Base-by-base conservation (phyloP, 2,888 invertebrate genomes). In the Cheilosia vulpina region DNA sequence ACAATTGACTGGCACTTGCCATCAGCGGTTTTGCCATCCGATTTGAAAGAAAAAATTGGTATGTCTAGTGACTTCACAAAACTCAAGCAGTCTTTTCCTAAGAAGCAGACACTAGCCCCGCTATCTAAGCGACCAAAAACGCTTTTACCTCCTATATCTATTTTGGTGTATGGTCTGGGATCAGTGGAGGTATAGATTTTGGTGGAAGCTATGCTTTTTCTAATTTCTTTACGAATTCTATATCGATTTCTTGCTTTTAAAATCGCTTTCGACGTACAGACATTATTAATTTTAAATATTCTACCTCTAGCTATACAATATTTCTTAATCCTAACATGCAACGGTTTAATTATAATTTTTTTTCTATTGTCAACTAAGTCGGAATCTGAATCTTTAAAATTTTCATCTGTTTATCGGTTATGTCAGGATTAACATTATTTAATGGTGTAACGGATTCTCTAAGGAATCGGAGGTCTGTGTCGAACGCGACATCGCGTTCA, bases 401-500 rank as follows among this genome's bases (percentile, higher is more conserved):
- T 50, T 21, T 9, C 0, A 53, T n/a, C 1, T 13, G 2, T 27
- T n/a, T n/a, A 11, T 53, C 27, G 15, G 3, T 17, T 19, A 9
- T 21, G 19, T 24, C 27, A 53, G 17, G 0, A 5, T 5, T 6
- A 5, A n/a, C 43, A 1, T 43, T n/a, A 2, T 34, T 7, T 34
- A 34, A n/a, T n/a, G n/a, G 21, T 17, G 19, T 19, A 4, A 43
- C 34, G 2, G 11, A 3, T 34, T 34, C 11, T 11, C 34, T 11
- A 34, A 2, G 0, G 34, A 3, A 3, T 34, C 11, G 11, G 34
- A 34, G 11, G 34, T 43, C 21, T 53, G 53, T 4, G 66, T 66
- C 6, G 66, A 66, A 66, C 53, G 52, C 41, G 65, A 52, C 11
- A 1, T 52, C 65, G 9, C 52, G 65, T 65, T 65, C 63, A n/a